phyloP scores from a whole-genome alignment of 2,113 vertebrate genomes.

The Urocitellus parryii region DNA sequence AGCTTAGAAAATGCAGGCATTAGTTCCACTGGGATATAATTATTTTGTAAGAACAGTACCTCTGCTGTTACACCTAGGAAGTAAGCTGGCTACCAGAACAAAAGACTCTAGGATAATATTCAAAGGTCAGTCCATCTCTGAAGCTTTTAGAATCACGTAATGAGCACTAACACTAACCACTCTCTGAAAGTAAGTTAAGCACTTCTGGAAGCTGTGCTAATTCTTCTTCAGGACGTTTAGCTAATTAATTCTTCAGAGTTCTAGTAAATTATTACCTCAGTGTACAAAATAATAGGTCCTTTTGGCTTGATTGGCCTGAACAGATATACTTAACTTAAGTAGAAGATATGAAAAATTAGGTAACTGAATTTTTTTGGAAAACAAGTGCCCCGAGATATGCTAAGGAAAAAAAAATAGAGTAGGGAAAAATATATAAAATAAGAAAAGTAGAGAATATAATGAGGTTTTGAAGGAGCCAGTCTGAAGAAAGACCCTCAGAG shows the following conservation, averaged over 20 bases:
- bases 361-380: not conserved
- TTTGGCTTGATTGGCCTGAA: not conserved
- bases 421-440: not conserved
- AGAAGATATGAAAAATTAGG: not conserved
- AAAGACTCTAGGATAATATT: not conserved
- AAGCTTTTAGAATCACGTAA: not conserved
- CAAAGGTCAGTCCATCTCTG: not conserved
- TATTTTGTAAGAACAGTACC: not conserved
- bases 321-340: not conserved
- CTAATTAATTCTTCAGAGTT: conserved; percentile 55
- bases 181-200: conserved; percentile 23
- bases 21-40: not conserved
- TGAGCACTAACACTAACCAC: not conserved
- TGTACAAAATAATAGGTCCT: not conserved
- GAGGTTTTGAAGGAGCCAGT: not conserved
- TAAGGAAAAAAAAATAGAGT: not conserved
- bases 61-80: not conserved
- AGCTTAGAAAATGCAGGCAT: not conserved
- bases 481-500: not conserved
- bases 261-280: conserved; percentile 42
- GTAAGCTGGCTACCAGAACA: not conserved
- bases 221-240: conserved; percentile 24
- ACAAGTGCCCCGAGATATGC: not conserved
- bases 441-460: not conserved
- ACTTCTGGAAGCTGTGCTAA: conserved; percentile 25